Conservation (phyloP, 1,140 invertebrate genomes). For the Lineus longissimus region DNA sequence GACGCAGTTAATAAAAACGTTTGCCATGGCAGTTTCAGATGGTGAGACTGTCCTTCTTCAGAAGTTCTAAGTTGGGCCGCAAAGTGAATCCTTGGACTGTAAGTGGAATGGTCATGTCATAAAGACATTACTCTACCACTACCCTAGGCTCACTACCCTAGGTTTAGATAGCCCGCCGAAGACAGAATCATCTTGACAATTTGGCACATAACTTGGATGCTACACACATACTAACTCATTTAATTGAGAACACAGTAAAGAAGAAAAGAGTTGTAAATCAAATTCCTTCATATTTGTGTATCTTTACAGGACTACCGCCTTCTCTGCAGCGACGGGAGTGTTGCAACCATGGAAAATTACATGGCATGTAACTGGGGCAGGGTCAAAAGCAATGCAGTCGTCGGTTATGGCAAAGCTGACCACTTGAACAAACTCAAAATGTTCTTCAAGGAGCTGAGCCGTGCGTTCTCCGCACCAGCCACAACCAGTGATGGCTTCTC, state of each 20-base stretch:
- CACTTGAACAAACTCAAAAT: slow-evolving; percentile 18
- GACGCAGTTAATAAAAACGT: no score
- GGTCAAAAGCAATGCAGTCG: slow-evolving; percentile 50
- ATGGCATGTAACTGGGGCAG: slow-evolving; percentile 59
- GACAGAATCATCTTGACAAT: no score
- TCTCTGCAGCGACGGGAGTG: slow-evolving; percentile 75
- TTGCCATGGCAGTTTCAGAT: no score
- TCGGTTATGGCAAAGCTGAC: not conserved
- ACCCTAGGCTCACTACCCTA: no score
- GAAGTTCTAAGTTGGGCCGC: no score
- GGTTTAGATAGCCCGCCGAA: no score
- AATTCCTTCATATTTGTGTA: not conserved
- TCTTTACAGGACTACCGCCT: slow-evolving; percentile 68
- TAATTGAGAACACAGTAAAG: not conserved
- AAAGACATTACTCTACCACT: no score
- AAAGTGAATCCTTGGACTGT: no score
- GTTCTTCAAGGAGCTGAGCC: slow-evolving; percentile 28
- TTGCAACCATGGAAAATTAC: slow-evolving; percentile 31
- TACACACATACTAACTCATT: no score
- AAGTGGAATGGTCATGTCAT: no score
- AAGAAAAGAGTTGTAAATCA: not conserved
- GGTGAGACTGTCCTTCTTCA: no score
- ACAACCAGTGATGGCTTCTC: slow-evolving; percentile 24
- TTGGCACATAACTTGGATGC: no score
- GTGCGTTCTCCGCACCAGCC: slow-evolving; percentile 30